Percentiles rank a stretch among this genome's conserved stretches.
These are phyloP conservation scores for Bovichtus diacanthus DNA, from an alignment of 2,797 vertebrate genomes.

Conservation along the genomic window DNA sequence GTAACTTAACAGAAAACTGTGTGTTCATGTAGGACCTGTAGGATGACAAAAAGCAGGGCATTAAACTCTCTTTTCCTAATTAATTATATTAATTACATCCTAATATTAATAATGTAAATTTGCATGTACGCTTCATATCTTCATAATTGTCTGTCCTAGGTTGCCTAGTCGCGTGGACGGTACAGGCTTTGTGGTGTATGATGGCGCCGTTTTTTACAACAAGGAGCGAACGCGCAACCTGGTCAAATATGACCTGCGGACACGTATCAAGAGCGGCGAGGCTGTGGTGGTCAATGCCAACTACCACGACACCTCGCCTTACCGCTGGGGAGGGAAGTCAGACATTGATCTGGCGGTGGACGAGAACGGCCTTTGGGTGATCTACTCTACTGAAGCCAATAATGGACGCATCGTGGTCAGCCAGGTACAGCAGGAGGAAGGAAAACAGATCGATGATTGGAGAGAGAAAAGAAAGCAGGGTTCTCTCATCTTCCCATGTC, in stretches of 20 bases:
- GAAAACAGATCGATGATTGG: slow-evolving; percentile 11
- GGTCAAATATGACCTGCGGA: slow-evolving; percentile 94
- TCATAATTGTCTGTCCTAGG: slow-evolving; percentile 60
- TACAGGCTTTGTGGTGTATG: slow-evolving; percentile 95
- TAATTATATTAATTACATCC: background rate
- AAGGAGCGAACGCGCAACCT: slow-evolving; percentile 95
- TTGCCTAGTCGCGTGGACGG: slow-evolving; percentile 94
- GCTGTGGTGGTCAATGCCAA: slow-evolving; percentile 93
- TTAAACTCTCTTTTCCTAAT: background rate
- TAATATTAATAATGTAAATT: background rate
- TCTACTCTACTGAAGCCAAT: slow-evolving; percentile 94
- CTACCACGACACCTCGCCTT: slow-evolving; percentile 95
- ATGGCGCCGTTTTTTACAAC: slow-evolving; percentile 96
- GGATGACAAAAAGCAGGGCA: background rate
- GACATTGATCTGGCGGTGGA: slow-evolving; percentile 96
- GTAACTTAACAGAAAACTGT: background rate
- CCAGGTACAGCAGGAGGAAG: slow-evolving; percentile 83
- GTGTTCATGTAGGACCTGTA: background rate
- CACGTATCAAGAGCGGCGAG: slow-evolving; percentile 95
- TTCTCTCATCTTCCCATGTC: background rate
- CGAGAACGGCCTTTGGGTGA: slow-evolving; percentile 95
- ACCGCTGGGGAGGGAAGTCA: slow-evolving; percentile 96
- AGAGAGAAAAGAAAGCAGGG: background rate
- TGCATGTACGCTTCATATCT: background rate
- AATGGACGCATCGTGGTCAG: slow-evolving; percentile 93